A percentile compares a stretch with the other conserved stretches of the same genome.
Evolutionary conservation across 2,797 vertebrate genomes (phyloP).

Genomic region (Pteronotus mesoamericanus): DNA sequence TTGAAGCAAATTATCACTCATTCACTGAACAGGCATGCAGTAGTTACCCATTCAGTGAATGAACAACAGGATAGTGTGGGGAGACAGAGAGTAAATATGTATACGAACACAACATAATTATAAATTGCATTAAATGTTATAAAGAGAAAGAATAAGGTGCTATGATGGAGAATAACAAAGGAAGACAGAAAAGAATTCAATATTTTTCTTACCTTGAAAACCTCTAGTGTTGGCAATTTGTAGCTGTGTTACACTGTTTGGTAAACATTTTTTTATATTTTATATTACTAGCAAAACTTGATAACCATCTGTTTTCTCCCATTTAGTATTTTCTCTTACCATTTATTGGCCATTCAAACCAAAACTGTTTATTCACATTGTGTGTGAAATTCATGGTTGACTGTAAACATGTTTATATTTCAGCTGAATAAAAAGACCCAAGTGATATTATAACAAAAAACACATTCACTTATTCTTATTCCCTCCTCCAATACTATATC

Average conservation of each 20-base stretch:
- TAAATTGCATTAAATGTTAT: conserved; percentile 3
- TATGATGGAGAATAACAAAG: not conserved
- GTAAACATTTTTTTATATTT: conserved; percentile 33
- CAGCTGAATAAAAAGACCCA: conserved; percentile 59
- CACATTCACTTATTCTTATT: conserved; percentile 61
- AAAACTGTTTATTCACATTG: conserved; percentile 16
- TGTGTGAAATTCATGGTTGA: conserved; percentile 14
- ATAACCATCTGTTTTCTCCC: conserved; percentile 20
- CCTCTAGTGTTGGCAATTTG: conserved; percentile 6
- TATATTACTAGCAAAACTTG: conserved; percentile 10
- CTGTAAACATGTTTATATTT: conserved; percentile 54
- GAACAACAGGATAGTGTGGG: not conserved
- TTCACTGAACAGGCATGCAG: not conserved
- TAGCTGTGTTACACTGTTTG: conserved; percentile 33
- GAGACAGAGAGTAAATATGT: not conserved
- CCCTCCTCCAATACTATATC: conserved; percentile 25
- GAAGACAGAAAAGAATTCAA: not conserved
- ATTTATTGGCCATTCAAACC: conserved; percentile 1
- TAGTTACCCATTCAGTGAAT: not conserved
- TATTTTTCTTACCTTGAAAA: conserved; percentile 27
- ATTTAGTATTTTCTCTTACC: conserved; percentile 39
- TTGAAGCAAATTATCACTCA: not conserved
- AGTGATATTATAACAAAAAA: not conserved
- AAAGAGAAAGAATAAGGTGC: not conserved
- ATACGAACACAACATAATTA: not conserved